Evolutionary conservation across 2,888 invertebrate genomes (phyloP), one percentile per base, ranked within the genome.

Genomic region (Glyphotaelius pellucidus): DNA sequence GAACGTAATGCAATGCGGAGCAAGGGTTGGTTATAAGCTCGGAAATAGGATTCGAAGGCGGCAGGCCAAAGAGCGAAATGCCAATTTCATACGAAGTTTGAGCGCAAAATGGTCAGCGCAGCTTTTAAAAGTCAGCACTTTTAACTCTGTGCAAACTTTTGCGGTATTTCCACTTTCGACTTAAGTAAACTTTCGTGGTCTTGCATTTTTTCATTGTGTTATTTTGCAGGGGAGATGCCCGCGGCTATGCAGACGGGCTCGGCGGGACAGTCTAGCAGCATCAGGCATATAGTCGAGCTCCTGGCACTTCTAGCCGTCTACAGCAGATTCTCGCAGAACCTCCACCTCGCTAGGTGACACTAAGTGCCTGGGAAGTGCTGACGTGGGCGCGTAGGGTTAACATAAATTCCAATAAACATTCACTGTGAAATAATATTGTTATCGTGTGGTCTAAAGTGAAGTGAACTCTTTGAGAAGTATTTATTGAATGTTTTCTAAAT

Each of bases 221-320:
- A 86, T 19, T 91, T 83, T 85, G 84, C 96, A 98, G 98, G 98
- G 94, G 98, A 98, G 95, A 97, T 97, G 94, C 98, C 98, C 94
- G 98, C 98, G 94, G 98, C 98, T 91, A 98, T 98, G 98, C 98
- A 98, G 96, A 98, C 98, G 93, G 98, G 98, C 94, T 97, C 97
- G 93, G 98, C 97, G 94, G 92, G 92, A 19, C 90, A 88, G 31
- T 91, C 92, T 7, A 92, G 91, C 89, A 92, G 92, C 67, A 85
- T 86, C 30, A 52, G 91, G 30, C 89, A 92, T 79, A 91, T 92
- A 87, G 90, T 79, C 2, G 88, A 92, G 67, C 90, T 92, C 9
- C 79, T 92, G 31, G 84, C 80, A 32, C 80, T 92, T 88, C 80
- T 91, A 38, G 38, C 79, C 38, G n/a, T 91, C 32, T 91, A 92